Evolutionary conservation across 2,113 vertebrate species (phyloP).

Genomic region (Paramormyrops kingsleyae): DNA sequence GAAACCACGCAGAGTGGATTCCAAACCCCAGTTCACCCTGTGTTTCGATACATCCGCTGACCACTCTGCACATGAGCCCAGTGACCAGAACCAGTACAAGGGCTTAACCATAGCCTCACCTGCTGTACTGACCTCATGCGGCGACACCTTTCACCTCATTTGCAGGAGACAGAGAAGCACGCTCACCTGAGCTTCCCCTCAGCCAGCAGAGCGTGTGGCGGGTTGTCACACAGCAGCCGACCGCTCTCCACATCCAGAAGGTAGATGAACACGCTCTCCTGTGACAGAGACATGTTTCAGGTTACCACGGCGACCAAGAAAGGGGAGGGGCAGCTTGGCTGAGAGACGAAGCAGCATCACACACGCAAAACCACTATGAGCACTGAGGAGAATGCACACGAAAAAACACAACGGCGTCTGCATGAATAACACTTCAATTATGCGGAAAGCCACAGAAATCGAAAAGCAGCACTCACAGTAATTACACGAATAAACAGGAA

Average conservation of each 20-base stretch:
- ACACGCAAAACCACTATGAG: neutral
- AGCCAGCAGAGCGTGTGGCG: conserved; percentile 55
- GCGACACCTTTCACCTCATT: neutral
- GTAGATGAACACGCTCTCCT: conserved; percentile 67
- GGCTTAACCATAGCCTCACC: neutral
- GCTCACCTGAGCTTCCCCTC: conserved; percentile 44
- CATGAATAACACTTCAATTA: neutral
- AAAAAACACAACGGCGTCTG: neutral
- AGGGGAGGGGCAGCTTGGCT: neutral
- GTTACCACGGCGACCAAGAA: neutral
- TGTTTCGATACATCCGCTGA: neutral
- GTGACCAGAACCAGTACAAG: neutral
- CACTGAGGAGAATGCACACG: neutral
- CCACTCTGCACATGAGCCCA: neutral
- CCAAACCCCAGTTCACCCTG: neutral
- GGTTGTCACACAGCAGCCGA: conserved; percentile 63
- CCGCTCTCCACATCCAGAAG: conserved; percentile 53
- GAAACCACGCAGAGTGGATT: neutral
- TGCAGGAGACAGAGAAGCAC: neutral
- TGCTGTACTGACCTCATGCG: neutral
- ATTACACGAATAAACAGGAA: neutral
- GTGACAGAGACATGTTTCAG: conserved; percentile 5
- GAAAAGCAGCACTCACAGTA: neutral
- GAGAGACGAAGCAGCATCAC: neutral
- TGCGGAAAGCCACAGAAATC: neutral